phyloP scores from a whole-genome alignment of 1,140 invertebrate genomes.

The Riptortus pedestris region DNA sequence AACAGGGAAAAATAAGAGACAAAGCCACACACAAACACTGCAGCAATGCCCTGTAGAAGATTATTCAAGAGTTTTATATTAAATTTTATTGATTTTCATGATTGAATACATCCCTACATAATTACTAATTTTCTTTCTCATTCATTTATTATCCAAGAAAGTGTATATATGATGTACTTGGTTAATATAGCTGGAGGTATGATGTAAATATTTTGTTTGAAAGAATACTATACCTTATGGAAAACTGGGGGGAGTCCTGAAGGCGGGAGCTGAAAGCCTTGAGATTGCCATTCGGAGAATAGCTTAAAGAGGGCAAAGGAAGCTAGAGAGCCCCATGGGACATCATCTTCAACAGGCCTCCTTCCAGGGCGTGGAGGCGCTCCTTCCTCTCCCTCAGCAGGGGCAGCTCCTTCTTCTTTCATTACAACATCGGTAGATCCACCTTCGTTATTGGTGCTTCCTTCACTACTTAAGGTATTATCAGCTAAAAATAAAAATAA shows the following conservation, averaged over 20 bases:
- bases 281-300: conserved; percentile 61
- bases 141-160: too few relatives aligned
- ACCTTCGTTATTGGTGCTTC: neutral
- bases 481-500: conserved; percentile 1
- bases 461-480: neutral
- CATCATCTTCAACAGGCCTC: conserved; percentile 41
- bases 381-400: conserved; percentile 11
- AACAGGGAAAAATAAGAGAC: too few relatives aligned
- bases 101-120: too few relatives aligned
- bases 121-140: too few relatives aligned
- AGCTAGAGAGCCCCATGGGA: conserved; percentile 63
- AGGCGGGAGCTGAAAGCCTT: conserved; percentile 51
- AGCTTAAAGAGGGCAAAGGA: conserved; percentile 65
- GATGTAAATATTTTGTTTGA: too few relatives aligned
- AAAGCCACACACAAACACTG: too few relatives aligned
- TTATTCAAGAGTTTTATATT: too few relatives aligned
- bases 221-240: conserved; percentile 24
- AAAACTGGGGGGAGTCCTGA: neutral
- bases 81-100: too few relatives aligned
- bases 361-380: conserved; percentile 32
- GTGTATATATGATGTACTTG: too few relatives aligned
- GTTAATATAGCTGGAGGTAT: too few relatives aligned
- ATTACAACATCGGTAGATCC: neutral
- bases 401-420: conserved; percentile 12
- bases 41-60: too few relatives aligned